Evolutionary conservation across 2,888 invertebrate species (phyloP), one percentile per base, ranked within the genome.

Genomic region (Dryadula phaetusa): DNA sequence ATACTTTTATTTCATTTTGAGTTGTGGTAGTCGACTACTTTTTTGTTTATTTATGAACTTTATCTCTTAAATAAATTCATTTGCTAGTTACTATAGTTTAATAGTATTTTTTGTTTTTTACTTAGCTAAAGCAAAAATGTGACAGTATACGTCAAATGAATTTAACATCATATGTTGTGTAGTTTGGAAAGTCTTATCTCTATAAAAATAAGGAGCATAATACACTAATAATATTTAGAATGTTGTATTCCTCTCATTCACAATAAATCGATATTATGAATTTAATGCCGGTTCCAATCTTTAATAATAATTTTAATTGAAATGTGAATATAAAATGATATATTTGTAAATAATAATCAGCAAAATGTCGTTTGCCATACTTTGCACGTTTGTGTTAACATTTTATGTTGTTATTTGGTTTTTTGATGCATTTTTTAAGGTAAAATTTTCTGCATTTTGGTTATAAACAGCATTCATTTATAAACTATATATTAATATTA

Each of bases 371-470:
- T 93, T 95, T 67, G 84, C 94, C 62, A 86, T 94, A 75, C 93
- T 95, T 70, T 93, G 96, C 74, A 87, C 94, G 64, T 87, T 94
- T 72, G 93, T 95, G 71, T 86, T 94, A 72, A 88, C 94, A 58
- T 91, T 96, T 76, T 96, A 97, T 84, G 94, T 94, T 72, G 90
- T 95, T 44, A 86, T 96, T 75, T 95, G 95, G 84, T 97, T 97
- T 83, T 96, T 97, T 82, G 96, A 97, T 84, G 94, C 94, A n/a
- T 95, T 97, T 84, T 96, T 97, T 79, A 96, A 96, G 95, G 97
- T 96, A 91, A 80, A 81, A 72, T 54, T 60, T 64, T 65, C 40
- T 64, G 25, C 10, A 46, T 47, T 12, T 16, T 28, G 28, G 1
- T n/a, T n/a, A n/a, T 3, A 28, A 28, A 28, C 8, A 1, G 5